Evolutionary conservation across 2,113 vertebrate genomes (phyloP).

Genomic region (Alexandromys fortis): DNA sequence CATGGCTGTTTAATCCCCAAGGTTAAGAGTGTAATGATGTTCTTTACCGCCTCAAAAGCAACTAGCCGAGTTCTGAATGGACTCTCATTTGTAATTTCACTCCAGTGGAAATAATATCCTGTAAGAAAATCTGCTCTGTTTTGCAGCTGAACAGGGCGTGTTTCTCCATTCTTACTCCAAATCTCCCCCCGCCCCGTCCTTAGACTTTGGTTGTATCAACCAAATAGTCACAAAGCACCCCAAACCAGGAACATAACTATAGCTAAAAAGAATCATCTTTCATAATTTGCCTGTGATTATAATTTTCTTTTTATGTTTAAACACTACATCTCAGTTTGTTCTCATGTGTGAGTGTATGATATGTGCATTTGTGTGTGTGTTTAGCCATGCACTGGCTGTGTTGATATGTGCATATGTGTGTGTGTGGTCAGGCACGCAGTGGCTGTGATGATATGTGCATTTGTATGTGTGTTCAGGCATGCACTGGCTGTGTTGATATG

Average conservation of each 20-base stretch:
- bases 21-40: conserved; percentile 19
- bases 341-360: neutral
- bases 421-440: neutral
- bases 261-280: neutral
- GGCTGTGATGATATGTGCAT: neutral
- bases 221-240: neutral
- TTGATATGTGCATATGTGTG: too few relatives aligned
- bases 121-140: conserved; percentile 21
- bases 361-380: neutral
- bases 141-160: neutral
- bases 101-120: conserved; percentile 7
- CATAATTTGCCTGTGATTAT: neutral
- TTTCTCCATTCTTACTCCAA: neutral
- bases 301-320: neutral
- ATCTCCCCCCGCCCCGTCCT: neutral
- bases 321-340: neutral
- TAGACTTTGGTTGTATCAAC: neutral
- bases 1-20: neutral
- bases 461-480: neutral
- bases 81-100: conserved; percentile 42
- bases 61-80: neutral
- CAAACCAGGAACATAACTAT: neutral
- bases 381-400: neutral
- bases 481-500: neutral
- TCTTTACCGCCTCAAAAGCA: conserved; percentile 45